These are phyloP conservation scores for Tautogolabrus adspersus DNA, from an alignment of 2,113 vertebrate genomes.

Conservation along the genomic window DNA sequence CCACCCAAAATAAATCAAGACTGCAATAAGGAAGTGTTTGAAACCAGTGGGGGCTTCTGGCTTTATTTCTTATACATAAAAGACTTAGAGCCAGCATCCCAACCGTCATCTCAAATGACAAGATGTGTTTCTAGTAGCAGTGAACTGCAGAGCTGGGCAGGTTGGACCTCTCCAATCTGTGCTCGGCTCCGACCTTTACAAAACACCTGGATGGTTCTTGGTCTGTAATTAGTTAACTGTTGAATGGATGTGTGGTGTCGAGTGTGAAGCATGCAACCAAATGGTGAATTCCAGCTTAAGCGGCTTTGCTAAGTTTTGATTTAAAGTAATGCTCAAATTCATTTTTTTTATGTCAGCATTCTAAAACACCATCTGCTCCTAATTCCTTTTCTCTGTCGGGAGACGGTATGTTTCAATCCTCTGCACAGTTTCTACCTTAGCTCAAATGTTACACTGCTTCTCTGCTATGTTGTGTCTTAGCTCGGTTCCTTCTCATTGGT, in stretches of 20 bases:
- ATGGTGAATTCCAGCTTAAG: slow-evolving; percentile 57
- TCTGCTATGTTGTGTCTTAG: slow-evolving; percentile 10
- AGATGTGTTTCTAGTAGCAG: slow-evolving; percentile 30
- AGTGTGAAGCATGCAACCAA: slow-evolving; percentile 40
- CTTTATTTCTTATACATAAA: too few species aligned
- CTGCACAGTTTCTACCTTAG: slow-evolving; percentile 20
- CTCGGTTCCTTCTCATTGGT: slow-evolving; percentile 8
- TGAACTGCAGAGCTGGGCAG: slow-evolving; percentile 10
- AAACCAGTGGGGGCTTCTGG: too few species aligned
- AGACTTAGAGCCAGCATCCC: background rate
- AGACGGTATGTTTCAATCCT: slow-evolving; percentile 21
- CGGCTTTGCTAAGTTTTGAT: slow-evolving; percentile 52
- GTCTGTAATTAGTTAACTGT: slow-evolving; percentile 41
- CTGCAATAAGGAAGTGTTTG: too few species aligned
- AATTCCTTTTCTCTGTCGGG: slow-evolving; percentile 21
- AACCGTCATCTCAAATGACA: slow-evolving; percentile 30
- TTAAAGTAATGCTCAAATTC: slow-evolving; percentile 33
- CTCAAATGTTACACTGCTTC: slow-evolving; percentile 4
- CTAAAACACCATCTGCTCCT: slow-evolving; percentile 53
- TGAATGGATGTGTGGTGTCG: slow-evolving; percentile 34
- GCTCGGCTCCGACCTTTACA: slow-evolving; percentile 32
- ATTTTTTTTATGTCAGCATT: slow-evolving; percentile 31
- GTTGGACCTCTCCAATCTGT: slow-evolving; percentile 26
- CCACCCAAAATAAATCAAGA: too few species aligned
- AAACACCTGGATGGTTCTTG: slow-evolving; percentile 39